Base-by-base conservation (phyloP, 2,113 vertebrate genomes). In the Paramormyrops kingsleyae region DNA sequence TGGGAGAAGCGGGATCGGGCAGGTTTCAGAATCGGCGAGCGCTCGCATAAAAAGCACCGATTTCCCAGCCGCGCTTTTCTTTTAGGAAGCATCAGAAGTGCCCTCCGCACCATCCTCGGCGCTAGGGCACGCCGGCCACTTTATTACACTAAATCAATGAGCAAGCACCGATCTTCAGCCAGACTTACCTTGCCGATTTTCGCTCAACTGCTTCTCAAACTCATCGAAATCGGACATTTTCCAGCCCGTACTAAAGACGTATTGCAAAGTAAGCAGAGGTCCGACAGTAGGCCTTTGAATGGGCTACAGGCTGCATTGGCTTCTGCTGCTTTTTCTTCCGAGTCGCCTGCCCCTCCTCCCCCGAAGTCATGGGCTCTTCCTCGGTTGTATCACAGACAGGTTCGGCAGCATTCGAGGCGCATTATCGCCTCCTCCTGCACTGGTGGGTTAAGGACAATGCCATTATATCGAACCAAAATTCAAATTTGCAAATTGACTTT, bases 151-250 rank as follows among this genome's bases (percentile, higher is more conserved):
- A 42, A 80, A 80, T 12, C 74, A 35, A 35, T 5, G n/a, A 19
- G 31, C 74, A 39, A 5, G 15, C 5, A 19, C 74, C 39, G 13
- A 50, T 5, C 42, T 86, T 83, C 50, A 42, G 44, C 5, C 21
- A 19, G 27, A 62, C 92, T 93, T 89, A 96, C 95, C 96, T 93
- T 96, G 95, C 44, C 94, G 94, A 80, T 96, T 96, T 87, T 96
- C 94, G 87, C 94, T 95, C 87, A 96, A 92, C 92, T 96, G 95
- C 27, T 96, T 96, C 92, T 96, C 96, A 91, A 96, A 96, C 94
- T 96, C 96, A 83, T 96, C 95, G 83, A 96, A 96, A 88, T 96
- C 95, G 24, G 95, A 95, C 96, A 96, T 96, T 66, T 89, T 91
- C 17, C 50, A 46, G 46, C 31, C n/a, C 35, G 15, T 56, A 66